These are phyloP conservation scores for Eupleurogrammus muticus DNA, from an alignment of 2,797 vertebrate species.

Conservation along the genomic window DNA sequence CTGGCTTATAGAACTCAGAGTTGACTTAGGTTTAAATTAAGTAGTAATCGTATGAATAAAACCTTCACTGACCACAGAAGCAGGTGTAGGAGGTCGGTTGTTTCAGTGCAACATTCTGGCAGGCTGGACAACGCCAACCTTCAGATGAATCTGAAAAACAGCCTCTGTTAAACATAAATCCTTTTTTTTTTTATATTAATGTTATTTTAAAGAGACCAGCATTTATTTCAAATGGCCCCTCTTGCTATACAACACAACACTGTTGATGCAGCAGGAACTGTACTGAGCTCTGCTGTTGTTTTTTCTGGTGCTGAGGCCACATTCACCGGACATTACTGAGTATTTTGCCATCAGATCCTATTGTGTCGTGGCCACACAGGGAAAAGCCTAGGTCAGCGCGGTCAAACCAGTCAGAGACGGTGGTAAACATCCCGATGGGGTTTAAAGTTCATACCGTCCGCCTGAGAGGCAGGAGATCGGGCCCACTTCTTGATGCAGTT, in stretches of 20 bases:
- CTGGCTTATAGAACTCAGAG: neutral
- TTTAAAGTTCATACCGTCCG: conserved; percentile 85
- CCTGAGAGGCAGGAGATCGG: conserved; percentile 95
- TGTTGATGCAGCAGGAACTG: conserved; percentile 40
- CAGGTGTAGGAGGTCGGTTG: conserved; percentile 91
- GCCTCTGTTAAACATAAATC: conserved; percentile 6
- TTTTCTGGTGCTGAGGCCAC: conserved; percentile 23
- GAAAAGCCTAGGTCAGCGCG: neutral
- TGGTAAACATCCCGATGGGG: neutral
- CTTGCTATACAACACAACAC: conserved; percentile 2
- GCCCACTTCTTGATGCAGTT: conserved; percentile 99
- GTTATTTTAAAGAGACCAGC: neutral
- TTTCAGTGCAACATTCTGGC: conserved; percentile 92
- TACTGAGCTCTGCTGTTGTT: conserved; percentile 10
- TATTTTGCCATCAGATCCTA: neutral
- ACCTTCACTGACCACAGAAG: conserved; percentile 92
- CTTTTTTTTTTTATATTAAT: neutral
- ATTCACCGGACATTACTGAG: conserved; percentile 2
- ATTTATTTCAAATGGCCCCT: conserved; percentile 7
- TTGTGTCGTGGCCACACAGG: neutral
- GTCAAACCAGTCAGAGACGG: neutral
- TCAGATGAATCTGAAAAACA: conserved; percentile 86
- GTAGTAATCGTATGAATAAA: neutral
- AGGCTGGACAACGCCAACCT: conserved; percentile 98
- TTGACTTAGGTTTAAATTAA: neutral